Evolutionary conservation across 2,797 vertebrate genomes (phyloP).

Genomic region (Sebastes melanostomus): DNA sequence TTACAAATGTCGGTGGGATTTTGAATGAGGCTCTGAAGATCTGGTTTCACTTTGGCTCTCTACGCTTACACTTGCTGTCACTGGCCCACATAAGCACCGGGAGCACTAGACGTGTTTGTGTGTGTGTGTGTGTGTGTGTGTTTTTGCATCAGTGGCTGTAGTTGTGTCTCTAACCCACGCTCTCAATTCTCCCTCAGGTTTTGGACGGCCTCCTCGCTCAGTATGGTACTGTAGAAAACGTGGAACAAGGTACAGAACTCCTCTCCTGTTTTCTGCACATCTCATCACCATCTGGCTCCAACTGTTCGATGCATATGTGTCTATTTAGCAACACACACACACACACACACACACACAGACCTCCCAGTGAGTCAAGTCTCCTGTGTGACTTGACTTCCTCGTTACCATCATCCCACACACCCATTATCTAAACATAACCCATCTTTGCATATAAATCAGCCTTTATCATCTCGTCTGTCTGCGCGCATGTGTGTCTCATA

Average conservation of each 20-base stretch:
- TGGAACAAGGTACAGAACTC: conserved; percentile 91
- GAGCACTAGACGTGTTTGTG: neutral
- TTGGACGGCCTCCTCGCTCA: conserved; percentile 93
- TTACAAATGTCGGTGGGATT: neutral
- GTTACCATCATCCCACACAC: conserved; percentile 61
- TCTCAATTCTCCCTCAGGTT: conserved; percentile 81
- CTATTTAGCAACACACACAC: conserved; percentile 35
- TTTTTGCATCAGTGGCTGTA: neutral
- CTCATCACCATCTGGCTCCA: conserved; percentile 36
- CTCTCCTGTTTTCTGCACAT: neutral
- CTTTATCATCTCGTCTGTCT: conserved; percentile 49
- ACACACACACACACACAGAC: conserved; percentile 37
- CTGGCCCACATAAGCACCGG: neutral
- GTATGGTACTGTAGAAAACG: conserved; percentile 93
- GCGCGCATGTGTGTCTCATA: conserved; percentile 24
- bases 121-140: conserved; percentile 7
- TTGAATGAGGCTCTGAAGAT: neutral
- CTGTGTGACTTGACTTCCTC: conserved; percentile 56
- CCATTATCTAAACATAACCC: conserved; percentile 71
- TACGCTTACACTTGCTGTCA: neutral
- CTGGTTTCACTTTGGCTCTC: neutral
- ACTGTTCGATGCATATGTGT: conserved; percentile 41
- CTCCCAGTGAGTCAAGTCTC: conserved; percentile 66
- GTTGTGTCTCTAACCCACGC: conserved; percentile 15
- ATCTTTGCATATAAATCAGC: conserved; percentile 60